Evolutionary conservation across 2,113 vertebrate species (phyloP).

Genomic region (Orcinus orca): DNA sequence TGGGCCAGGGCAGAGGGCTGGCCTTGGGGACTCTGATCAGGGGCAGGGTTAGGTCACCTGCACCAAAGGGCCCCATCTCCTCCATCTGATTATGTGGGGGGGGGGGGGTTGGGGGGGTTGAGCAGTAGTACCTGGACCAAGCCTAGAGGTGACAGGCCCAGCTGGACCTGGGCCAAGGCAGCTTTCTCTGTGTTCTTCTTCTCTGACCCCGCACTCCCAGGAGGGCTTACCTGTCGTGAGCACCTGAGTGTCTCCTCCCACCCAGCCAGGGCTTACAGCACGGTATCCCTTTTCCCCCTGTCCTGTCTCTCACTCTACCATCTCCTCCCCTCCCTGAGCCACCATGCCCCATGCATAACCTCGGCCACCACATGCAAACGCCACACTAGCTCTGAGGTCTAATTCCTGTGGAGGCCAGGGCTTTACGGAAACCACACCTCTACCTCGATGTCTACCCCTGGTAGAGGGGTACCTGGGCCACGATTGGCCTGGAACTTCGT

Average conservation of each 20-base stretch:
- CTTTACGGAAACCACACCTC: background rate
- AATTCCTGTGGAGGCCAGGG: background rate
- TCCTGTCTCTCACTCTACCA: background rate
- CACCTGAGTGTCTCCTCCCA: background rate
- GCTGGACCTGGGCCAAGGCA: background rate
- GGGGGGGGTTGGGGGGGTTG: fast-evolving
- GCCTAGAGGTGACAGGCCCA: background rate
- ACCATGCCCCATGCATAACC: background rate
- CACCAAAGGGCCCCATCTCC: background rate
- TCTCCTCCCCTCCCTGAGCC: background rate
- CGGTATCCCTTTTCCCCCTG: background rate
- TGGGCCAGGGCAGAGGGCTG: background rate
- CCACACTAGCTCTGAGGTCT: background rate
- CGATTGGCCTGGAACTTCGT: background rate
- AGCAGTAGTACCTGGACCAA: background rate
- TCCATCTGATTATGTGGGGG: background rate
- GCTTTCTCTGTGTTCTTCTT: background rate
- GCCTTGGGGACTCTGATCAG: background rate
- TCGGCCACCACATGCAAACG: background rate
- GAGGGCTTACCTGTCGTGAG: background rate
- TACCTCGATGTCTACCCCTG: fast-evolving
- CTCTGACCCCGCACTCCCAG: background rate
- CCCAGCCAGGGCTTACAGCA: background rate
- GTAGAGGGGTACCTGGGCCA: background rate
- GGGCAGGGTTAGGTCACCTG: background rate